These are phyloP conservation scores for Poicephalus gulielmi DNA, from an alignment of 2,113 vertebrate genomes.

Conservation along the genomic window DNA sequence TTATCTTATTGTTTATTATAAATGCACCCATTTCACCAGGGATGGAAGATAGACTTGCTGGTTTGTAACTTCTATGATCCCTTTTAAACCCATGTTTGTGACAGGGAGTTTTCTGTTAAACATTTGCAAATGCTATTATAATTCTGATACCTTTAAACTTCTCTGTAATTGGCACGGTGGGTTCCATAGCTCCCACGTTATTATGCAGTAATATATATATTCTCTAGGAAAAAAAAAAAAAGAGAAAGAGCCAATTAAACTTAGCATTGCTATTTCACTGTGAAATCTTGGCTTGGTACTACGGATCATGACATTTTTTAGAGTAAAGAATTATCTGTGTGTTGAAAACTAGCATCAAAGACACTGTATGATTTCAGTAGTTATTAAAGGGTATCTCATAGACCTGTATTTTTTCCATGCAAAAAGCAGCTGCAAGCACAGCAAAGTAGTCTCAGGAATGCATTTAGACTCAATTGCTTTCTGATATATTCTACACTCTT, in stretches of 20 bases:
- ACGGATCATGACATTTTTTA: constrained; percentile 1
- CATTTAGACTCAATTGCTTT: constrained; percentile 59
- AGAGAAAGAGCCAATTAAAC: not conserved
- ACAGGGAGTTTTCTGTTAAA: not conserved
- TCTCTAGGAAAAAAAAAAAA: not conserved
- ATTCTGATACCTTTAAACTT: not conserved
- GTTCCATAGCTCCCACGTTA: not conserved
- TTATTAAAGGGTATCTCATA: constrained; percentile 38
- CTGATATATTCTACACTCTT: constrained; percentile 47
- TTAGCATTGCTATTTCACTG: not conserved
- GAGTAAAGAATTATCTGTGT: constrained; percentile 5
- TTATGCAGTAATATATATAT: not conserved
- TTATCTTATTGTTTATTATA: not conserved
- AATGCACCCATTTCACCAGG: not conserved
- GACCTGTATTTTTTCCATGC: not conserved
- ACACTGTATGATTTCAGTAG: not conserved
- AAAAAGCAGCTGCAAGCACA: constrained; percentile 34
- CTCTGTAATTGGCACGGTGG: not conserved
- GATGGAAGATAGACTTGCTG: not conserved
- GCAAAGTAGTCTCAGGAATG: constrained; percentile 48
- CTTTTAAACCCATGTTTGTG: not conserved
- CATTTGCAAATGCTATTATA: not conserved
- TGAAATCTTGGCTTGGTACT: not conserved
- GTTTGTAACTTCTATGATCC: not conserved
- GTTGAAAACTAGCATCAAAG: not conserved